A percentile compares a stretch with the other conserved stretches of the same genome.
Evolutionary conservation across 2,888 invertebrate species (phyloP).

Genomic region (Dolomedes plantarius): DNA sequence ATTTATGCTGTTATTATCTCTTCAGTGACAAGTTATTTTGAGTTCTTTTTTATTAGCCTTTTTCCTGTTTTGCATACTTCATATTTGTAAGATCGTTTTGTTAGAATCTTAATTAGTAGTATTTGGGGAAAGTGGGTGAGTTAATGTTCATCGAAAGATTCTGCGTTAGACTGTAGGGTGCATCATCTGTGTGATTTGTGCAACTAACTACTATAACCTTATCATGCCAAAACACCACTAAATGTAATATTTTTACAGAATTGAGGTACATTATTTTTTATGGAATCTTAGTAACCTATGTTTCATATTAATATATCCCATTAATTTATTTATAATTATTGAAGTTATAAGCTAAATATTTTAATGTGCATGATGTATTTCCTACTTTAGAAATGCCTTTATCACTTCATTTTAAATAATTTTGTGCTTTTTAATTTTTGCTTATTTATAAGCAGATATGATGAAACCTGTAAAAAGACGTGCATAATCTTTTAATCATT

Average conservation of each 20-base stretch:
- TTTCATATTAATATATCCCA: neutral
- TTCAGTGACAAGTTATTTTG: too few species aligned
- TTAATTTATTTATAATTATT: conserved; percentile 4
- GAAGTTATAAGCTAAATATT: neutral
- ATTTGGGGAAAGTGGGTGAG: neutral
- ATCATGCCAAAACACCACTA: neutral
- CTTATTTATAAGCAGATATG: conserved; percentile 1
- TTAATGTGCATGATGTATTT: neutral
- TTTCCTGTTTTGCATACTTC: too few species aligned
- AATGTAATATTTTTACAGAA: conserved; percentile 20
- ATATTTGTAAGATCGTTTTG: too few species aligned
- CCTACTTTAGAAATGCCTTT: neutral
- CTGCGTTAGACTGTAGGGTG: neutral
- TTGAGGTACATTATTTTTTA: conserved; percentile 7
- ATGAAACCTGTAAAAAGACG: neutral
- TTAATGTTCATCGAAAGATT: neutral
- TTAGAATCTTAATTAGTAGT: too few species aligned
- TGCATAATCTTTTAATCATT: neutral
- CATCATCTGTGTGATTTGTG: neutral
- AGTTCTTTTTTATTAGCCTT: too few species aligned
- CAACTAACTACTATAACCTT: neutral
- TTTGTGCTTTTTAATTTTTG: neutral
- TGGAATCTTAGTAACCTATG: neutral
- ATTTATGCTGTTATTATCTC: too few species aligned
- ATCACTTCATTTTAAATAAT: neutral